Evolutionary conservation across 2,797 vertebrate genomes (phyloP), one percentile per base, ranked within the genome.

Genomic region (Notamacropus eugenii): DNA sequence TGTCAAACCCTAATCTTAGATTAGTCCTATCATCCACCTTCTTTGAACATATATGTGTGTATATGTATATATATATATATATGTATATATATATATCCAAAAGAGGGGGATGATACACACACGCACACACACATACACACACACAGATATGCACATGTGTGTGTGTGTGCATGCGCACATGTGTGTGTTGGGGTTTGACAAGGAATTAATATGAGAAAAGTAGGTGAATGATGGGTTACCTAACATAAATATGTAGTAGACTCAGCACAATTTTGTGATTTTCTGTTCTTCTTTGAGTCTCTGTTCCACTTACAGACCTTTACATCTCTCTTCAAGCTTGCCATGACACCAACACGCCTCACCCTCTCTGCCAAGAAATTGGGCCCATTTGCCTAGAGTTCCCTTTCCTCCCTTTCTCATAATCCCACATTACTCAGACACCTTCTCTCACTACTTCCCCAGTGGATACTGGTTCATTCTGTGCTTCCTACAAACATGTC

Each of bases 1-100:
- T 74, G 67, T 40, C n/a, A 40, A 22, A 74, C 6, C 67, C n/a
- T n/a, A 40, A 74, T 14, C 67, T 40, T 40, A 40, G n/a, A 24
- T 40, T 40, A 74, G 2, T 74, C n/a, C 19, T 74, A 74, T 74
- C n/a, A 74, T 40, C 19, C 5, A 74, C 6, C 67, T 40, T 40
- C 67, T 40, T 74, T 40, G 67, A 6, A 40, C 1, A n/a, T n/a
- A 5, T 13, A 29, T 29, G 9, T 10, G 9, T 4, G 0, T 31
- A 12, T n/a, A 4, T 5, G 5, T n/a, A 5, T 19, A 1, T n/a
- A 11, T 29, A 8, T 29, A 10, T 3, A 28, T 14, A 55, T 14
- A 10, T 3, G 10, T 14, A 55, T 14, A 14, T 3, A 55, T 16
- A 19, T 55, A 55, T 55, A 3, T 19, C 16, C 55, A 55, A 55